phyloP scores from a whole-genome alignment of 2,888 invertebrate genomes.

The Chamaedrilus cognettii region DNA sequence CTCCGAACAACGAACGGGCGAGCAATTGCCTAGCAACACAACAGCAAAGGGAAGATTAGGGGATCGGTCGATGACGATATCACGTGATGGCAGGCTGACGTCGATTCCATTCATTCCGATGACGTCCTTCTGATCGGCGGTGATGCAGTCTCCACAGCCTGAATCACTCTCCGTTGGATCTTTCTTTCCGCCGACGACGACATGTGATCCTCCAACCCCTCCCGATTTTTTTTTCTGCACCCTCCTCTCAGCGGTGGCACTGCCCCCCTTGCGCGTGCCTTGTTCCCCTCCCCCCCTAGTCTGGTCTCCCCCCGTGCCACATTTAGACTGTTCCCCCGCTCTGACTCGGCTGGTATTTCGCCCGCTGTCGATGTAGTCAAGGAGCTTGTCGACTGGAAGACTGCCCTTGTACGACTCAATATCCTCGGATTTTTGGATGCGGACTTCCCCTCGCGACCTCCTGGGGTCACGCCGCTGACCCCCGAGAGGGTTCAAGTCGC shows the following conservation, averaged over 20 bases:
- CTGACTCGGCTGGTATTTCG: not conserved
- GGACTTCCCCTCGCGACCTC: not conserved
- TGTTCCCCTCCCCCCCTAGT: too few species aligned
- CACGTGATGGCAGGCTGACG: not conserved
- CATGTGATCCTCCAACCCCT: not conserved
- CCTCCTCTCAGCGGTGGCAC: not conserved
- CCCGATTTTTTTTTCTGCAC: not conserved
- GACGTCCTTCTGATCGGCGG: not conserved
- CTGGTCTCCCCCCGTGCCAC: not conserved
- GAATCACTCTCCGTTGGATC: slow-evolving; percentile 11
- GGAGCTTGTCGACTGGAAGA: not conserved
- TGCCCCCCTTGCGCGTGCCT: not conserved
- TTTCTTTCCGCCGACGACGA: not conserved
- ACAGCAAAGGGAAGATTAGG: too few species aligned
- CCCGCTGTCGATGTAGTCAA: slow-evolving; percentile 6
- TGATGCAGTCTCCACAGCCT: slow-evolving; percentile 2
- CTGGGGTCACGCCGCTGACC: not conserved
- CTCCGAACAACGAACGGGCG: not conserved
- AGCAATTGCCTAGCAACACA: too few species aligned
- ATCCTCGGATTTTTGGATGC: slow-evolving; percentile 3
- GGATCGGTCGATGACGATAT: too few species aligned
- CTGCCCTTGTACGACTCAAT: slow-evolving; percentile 2
- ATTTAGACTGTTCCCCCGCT: too few species aligned
- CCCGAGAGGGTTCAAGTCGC: not conserved
- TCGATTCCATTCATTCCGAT: not conserved